Base-by-base conservation (phyloP, 1,140 invertebrate species). In the Chironomus striatipennis region DNA sequence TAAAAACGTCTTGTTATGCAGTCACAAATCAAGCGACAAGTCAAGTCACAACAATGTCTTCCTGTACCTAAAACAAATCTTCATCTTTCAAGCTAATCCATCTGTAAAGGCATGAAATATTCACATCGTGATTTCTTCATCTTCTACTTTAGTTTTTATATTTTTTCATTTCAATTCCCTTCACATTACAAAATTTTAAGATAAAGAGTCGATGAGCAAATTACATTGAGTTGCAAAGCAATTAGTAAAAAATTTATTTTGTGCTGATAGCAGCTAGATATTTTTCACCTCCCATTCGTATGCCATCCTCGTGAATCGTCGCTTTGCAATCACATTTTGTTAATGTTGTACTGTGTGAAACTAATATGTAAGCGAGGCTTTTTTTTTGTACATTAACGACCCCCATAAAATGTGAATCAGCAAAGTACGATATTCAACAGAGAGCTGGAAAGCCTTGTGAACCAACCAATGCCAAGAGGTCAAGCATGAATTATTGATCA, bases 401-500 rank as follows among this genome's bases (percentile, higher is more conserved):
- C 24, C 24, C 24, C 24, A 34, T 34, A 34, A 34, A 34, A 34
- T 2, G 1, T 1, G 24, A 34, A 34, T 34, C 24, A 34, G 24
- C 24, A 34, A 2, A 34, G 24, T 34, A 34, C 24, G 24, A 34
- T 34, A 34, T 34, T 34, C n/a, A n/a, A n/a, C n/a, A n/a, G n/a
- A n/a, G n/a, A n/a, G n/a, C n/a, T n/a, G n/a, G n/a, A n/a, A n/a
- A 20, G 9, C n/a, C 65, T 70, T 70, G 65, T 70, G 65, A 70
- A 18, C 18, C 9, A 18, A 18, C 4, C 65, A 21, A 12, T 70
- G 65, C 65, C 17, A 70, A 18, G 65, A 21, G 65, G 65, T 70
- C 65, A 70, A 70, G 65, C 65, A 70, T 70, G 65, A 70, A 70
- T 70, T 70, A 70, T 70, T 70, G 65, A 70, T 70, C 65, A 70